phyloP scores from a whole-genome alignment of 2,113 vertebrate species.

The Centropus bengalensis region DNA sequence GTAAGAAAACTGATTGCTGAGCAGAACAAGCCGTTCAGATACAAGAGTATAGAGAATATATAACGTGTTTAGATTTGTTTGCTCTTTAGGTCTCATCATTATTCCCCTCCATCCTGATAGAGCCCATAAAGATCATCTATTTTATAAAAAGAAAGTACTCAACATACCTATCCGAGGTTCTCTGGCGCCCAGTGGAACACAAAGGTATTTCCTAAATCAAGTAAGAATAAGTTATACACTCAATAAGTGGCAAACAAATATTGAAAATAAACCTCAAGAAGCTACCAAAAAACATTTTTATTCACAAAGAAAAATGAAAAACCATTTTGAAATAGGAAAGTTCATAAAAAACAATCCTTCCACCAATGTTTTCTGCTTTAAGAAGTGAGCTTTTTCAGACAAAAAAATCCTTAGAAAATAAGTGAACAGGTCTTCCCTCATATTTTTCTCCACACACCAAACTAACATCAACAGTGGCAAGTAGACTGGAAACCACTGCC shows the following conservation, averaged over 20 bases:
- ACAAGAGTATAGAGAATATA: too few relatives aligned
- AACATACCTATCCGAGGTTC: conserved; percentile 85
- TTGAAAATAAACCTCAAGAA: neutral
- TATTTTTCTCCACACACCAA: neutral
- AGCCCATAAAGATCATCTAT: neutral
- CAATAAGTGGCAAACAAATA: neutral
- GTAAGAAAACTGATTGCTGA: neutral
- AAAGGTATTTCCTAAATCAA: conserved; percentile 87
- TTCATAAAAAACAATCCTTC: neutral
- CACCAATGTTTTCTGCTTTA: neutral
- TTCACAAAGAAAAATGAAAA: neutral
- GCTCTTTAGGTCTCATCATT: neutral
- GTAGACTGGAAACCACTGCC: neutral
- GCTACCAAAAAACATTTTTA: neutral
- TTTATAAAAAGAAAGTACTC: neutral
- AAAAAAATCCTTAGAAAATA: neutral
- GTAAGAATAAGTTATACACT: neutral
- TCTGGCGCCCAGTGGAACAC: conserved; percentile 72
- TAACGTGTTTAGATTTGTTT: neutral
- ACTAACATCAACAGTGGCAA: neutral
- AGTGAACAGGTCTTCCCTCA: neutral
- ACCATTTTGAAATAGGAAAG: neutral
- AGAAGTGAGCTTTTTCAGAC: neutral
- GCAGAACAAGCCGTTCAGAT: neutral
- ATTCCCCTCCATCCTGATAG: neutral